Evolutionary conservation across 1,140 invertebrate genomes (phyloP).

Genomic region (Euura lappo): DNA sequence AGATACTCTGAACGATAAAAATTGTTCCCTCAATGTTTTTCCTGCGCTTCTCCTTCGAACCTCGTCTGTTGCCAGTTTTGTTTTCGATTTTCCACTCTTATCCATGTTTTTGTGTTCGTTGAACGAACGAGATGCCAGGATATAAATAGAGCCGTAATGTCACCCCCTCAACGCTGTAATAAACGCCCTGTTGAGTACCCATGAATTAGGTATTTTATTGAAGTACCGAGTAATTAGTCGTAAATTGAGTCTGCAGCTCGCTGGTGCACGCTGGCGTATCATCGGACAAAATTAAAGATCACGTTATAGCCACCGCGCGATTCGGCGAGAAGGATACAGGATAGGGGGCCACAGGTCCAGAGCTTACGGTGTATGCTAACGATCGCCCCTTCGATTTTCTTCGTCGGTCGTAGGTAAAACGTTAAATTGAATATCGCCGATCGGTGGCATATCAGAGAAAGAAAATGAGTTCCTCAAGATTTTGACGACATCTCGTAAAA

Average conservation of each 20-base stretch:
- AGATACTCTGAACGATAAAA: not conserved
- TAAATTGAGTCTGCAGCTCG: not conserved
- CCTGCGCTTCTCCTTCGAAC: not conserved
- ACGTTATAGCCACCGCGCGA: no score
- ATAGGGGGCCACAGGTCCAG: not conserved
- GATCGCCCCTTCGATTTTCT: not conserved
- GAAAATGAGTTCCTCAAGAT: not conserved
- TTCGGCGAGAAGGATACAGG: not conserved
- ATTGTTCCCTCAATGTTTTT: not conserved
- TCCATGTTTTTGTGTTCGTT: not conserved
- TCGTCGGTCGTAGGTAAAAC: not conserved
- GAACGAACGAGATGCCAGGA: not conserved
- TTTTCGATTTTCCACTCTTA: not conserved
- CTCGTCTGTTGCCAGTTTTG: no score
- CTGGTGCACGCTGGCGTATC: not conserved
- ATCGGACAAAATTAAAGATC: no score
- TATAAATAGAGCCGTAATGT: not conserved
- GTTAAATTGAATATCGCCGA: not conserved
- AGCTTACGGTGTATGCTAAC: not conserved
- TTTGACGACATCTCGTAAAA: constrained; percentile 1
- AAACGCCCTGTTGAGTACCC: constrained; percentile 1
- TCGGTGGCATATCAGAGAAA: not conserved
- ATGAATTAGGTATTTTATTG: constrained; percentile 5
- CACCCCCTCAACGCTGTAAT: not conserved
- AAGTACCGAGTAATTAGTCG: constrained; percentile 2